phyloP scores from a whole-genome alignment of 2,113 vertebrate species.

The Psittacula cyanocephala region DNA sequence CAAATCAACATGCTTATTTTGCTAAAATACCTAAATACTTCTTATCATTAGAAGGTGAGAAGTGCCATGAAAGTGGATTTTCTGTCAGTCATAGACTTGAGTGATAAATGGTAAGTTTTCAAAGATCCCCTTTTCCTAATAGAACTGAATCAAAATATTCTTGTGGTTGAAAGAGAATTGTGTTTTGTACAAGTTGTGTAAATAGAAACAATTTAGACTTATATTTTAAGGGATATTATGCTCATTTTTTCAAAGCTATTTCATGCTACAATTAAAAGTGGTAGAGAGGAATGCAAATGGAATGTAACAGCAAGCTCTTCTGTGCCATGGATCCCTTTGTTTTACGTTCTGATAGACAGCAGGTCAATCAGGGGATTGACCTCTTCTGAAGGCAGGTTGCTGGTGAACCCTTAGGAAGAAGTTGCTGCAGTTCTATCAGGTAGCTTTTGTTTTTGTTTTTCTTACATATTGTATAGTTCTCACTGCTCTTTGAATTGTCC shows the following conservation, averaged over 20 bases:
- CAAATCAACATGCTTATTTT: not conserved
- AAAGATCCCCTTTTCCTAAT: not conserved
- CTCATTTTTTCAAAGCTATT: not conserved
- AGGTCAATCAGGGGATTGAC: not conserved
- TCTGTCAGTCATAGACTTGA: not conserved
- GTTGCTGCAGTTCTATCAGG: not conserved
- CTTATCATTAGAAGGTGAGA: not conserved
- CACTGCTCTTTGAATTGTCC: not conserved
- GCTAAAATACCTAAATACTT: not conserved
- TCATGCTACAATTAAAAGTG: not conserved
- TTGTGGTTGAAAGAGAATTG: not conserved
- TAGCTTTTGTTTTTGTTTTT: not conserved
- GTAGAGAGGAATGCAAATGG: not conserved
- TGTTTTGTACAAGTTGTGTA: not conserved
- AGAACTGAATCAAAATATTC: not conserved
- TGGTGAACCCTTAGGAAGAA: not conserved
- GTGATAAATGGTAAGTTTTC: not conserved
- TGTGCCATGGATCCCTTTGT: not conserved
- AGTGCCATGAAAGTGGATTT: not conserved
- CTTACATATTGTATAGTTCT: fast-evolving
- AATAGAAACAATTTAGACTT: not conserved
- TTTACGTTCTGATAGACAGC: not conserved
- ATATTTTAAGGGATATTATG: not conserved
- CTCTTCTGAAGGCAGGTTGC: not conserved
- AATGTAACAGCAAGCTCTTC: not conserved